Conservation (phyloP, 1,140 invertebrate species). For the Thaumatotibia leucotreta region DNA sequence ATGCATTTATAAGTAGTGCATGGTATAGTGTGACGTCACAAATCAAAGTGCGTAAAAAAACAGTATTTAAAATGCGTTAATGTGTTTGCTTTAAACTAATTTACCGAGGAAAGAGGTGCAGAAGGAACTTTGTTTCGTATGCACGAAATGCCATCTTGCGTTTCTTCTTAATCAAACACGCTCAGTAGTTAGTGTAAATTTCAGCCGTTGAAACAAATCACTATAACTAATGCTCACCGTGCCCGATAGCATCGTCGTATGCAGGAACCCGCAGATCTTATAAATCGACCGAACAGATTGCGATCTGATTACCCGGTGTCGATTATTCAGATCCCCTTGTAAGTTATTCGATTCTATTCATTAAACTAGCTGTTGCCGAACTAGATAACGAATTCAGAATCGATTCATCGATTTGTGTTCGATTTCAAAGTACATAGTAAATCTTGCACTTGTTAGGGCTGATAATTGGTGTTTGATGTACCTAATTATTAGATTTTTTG, state of each 20-base stretch:
- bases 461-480: slow-evolving; percentile 19
- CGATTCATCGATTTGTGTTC: slow-evolving; percentile 48
- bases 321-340: slow-evolving; percentile 67
- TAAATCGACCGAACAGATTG: slow-evolving; percentile 67
- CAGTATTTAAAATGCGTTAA: too few relatives aligned
- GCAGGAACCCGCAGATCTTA: slow-evolving; percentile 64
- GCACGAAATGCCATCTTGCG: not conserved
- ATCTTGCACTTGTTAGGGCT: slow-evolving; percentile 44
- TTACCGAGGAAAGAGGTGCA: too few relatives aligned
- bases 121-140: too few relatives aligned
- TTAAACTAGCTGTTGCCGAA: slow-evolving; percentile 51
- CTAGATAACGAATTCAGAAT: slow-evolving; percentile 62
- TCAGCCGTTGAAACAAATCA: slow-evolving; percentile 14
- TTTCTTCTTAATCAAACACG: not conserved
- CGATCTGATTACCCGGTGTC: slow-evolving; percentile 68
- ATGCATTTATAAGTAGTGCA: too few relatives aligned
- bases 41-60: too few relatives aligned
- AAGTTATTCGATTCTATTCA: slow-evolving; percentile 70
- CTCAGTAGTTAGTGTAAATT: slow-evolving; percentile 9
- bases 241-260: slow-evolving; percentile 36
- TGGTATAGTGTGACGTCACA: too few relatives aligned
- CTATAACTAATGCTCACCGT: slow-evolving; percentile 24
- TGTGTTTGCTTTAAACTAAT: too few relatives aligned
- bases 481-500: not conserved
- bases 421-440: slow-evolving; percentile 47